A percentile compares a stretch with the other conserved stretches of the same genome.
These are phyloP conservation scores for Tachyglossus aculeatus DNA, from an alignment of 2,797 vertebrate genomes.

Conservation along the genomic window DNA sequence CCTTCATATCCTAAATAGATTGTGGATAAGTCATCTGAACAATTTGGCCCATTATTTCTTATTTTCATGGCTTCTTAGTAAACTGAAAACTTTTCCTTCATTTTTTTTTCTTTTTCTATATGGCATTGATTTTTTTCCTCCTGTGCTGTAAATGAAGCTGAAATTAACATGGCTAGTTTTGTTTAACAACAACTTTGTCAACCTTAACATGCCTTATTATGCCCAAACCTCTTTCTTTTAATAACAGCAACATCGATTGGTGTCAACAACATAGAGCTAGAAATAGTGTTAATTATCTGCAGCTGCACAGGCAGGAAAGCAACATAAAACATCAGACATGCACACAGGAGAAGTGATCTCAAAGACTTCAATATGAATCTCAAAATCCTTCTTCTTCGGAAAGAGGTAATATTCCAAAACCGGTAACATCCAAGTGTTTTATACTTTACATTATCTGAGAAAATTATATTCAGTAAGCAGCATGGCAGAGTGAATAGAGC, in stretches of 20 bases:
- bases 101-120: neutral
- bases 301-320: conserved; percentile 13
- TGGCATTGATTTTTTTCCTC: neutral
- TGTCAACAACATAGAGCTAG: conserved; percentile 6
- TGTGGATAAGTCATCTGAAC: neutral
- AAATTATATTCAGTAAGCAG: neutral
- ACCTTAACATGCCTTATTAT: neutral
- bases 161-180: conserved; percentile 15
- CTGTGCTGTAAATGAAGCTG: neutral
- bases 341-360: neutral
- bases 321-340: neutral
- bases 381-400: conserved; percentile 6
- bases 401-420: neutral
- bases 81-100: neutral
- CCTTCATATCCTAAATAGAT: neutral
- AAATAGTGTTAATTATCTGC: conserved; percentile 40
- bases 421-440: neutral
- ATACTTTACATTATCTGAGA: neutral
- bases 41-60: neutral
- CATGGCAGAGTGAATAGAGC: too few species aligned
- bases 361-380: conserved; percentile 1
- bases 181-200: neutral
- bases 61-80: neutral
- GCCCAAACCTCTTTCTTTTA: neutral
- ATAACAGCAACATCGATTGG: conserved; percentile 1